phyloP scores from a whole-genome alignment of 2,797 vertebrate genomes.

The Manis javanica region DNA sequence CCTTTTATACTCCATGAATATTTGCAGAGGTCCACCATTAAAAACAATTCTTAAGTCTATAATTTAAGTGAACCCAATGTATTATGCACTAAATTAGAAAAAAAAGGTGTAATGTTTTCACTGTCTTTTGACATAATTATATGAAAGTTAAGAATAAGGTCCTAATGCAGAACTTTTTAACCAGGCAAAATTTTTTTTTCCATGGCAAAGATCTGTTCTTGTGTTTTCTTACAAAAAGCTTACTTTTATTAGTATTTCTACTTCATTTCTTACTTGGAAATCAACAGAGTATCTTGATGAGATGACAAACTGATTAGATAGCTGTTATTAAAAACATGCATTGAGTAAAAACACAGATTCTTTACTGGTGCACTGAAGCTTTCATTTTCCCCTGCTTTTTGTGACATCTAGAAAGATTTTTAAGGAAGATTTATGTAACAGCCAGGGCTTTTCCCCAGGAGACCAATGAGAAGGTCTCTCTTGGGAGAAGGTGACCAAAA shows the following conservation, averaged over 20 bases:
- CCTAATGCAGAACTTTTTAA: constrained; percentile 33
- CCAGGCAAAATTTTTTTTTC: neutral
- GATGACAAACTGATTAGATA: constrained; percentile 48
- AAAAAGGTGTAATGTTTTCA: neutral
- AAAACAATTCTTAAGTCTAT: constrained; percentile 49
- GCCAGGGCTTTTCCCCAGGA: constrained; percentile 33
- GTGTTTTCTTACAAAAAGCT: constrained; percentile 8
- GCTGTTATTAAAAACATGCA: constrained; percentile 63
- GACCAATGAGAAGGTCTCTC: constrained; percentile 57
- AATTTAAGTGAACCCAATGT: constrained; percentile 28
- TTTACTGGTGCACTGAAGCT: constrained; percentile 6
- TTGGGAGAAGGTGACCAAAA: constrained; percentile 78
- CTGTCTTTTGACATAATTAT: constrained; percentile 29
- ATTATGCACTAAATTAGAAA: constrained; percentile 30
- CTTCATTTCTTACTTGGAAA: constrained; percentile 59
- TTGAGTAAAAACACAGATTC: constrained; percentile 64
- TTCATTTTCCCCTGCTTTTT: constrained; percentile 7
- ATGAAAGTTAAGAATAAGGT: constrained; percentile 37
- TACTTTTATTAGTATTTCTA: constrained; percentile 52
- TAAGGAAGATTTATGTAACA: constrained; percentile 53
- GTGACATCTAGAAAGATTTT: constrained; percentile 41
- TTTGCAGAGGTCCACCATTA: constrained; percentile 65
- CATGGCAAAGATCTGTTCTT: constrained; percentile 29
- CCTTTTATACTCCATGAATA: constrained; percentile 25
- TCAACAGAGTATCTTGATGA: constrained; percentile 65